Evolutionary conservation across 2,888 invertebrate genomes (phyloP).

Genomic region (Coleophora deauratella): DNA sequence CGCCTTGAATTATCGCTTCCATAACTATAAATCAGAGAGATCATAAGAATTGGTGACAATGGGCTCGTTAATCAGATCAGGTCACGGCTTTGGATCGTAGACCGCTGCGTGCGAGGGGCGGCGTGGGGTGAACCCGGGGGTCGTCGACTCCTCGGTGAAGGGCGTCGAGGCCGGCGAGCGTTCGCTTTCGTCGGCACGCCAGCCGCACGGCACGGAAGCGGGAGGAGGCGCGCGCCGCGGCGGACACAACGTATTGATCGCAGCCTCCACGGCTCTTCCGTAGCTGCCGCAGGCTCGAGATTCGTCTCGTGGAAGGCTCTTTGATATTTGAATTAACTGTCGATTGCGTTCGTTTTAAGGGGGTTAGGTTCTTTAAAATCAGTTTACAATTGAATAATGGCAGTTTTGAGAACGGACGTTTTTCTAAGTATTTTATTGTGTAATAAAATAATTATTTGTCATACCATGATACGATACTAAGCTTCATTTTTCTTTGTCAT

Average conservation of each 20-base stretch:
- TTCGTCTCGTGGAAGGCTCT: conserved; percentile 19
- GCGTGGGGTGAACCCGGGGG: conserved; percentile 40
- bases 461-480: too few species aligned
- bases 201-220: conserved; percentile 18
- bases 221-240: conserved; percentile 27
- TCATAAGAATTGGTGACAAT: background rate
- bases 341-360: background rate
- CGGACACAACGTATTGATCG: conserved; percentile 55
- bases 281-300: conserved; percentile 23
- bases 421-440: too few species aligned
- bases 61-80: conserved; percentile 46
- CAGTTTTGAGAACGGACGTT: too few species aligned
- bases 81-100: conserved; percentile 47
- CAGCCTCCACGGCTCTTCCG: conserved; percentile 51
- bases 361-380: too few species aligned
- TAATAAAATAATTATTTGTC: too few species aligned
- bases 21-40: background rate
- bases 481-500: too few species aligned
- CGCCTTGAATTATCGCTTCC: too few species aligned
- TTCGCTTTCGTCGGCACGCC: conserved; percentile 59
- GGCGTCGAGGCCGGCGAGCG: conserved; percentile 63
- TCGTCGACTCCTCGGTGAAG: conserved; percentile 68
- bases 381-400: too few species aligned
- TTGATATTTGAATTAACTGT: conserved; percentile 16
- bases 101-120: conserved; percentile 25